Evolutionary conservation across 53 echinoderm and acorn worm genomes (phyloP).

Genomic region (Luidia sarsii): DNA sequence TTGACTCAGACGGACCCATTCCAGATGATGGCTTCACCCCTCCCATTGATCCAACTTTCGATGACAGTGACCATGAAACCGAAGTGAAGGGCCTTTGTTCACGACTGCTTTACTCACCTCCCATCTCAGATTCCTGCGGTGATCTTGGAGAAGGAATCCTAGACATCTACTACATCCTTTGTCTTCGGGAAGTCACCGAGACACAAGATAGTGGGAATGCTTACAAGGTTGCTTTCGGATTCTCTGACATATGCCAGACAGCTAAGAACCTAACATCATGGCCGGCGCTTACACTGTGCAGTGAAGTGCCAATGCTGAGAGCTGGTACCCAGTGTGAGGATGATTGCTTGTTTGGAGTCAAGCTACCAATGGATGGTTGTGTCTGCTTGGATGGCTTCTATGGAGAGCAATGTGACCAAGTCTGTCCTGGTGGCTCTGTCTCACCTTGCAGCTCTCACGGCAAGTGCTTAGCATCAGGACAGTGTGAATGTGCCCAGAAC

Average conservation of each 20-base stretch:
- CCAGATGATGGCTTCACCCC: constrained; percentile 14
- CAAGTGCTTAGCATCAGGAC: constrained; percentile 53
- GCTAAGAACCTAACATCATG: constrained; percentile 68
- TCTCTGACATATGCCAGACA: constrained; percentile 81
- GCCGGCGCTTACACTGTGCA: constrained; percentile 77
- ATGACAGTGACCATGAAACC: constrained; percentile 13
- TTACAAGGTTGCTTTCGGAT: constrained; percentile 79
- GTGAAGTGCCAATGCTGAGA: constrained; percentile 68
- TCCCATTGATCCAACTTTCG: constrained; percentile 46
- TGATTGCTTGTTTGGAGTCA: constrained; percentile 76
- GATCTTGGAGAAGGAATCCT: constrained; percentile 52
- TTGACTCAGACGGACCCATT: constrained; percentile 72
- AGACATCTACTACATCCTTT: constrained; percentile 62
- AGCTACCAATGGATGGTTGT: constrained; percentile 36
- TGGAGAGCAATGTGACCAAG: constrained; percentile 70
- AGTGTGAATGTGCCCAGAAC: constrained; percentile 80
- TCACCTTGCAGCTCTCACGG: constrained; percentile 73
- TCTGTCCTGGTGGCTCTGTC: constrained; percentile 73
- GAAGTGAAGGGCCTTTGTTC: constrained; percentile 54
- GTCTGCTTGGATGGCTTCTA: constrained; percentile 68
- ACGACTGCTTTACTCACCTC: constrained; percentile 49
- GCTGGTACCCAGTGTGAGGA: constrained; percentile 75
- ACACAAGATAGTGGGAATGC: constrained; percentile 55
- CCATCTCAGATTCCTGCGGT: constrained; percentile 62
- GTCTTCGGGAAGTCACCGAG: constrained; percentile 67